A percentile compares a stretch with the other conserved stretches of the same genome.
phyloP scores from a whole-genome alignment of 2,888 invertebrate species.

The Brassicogethes aeneus region DNA sequence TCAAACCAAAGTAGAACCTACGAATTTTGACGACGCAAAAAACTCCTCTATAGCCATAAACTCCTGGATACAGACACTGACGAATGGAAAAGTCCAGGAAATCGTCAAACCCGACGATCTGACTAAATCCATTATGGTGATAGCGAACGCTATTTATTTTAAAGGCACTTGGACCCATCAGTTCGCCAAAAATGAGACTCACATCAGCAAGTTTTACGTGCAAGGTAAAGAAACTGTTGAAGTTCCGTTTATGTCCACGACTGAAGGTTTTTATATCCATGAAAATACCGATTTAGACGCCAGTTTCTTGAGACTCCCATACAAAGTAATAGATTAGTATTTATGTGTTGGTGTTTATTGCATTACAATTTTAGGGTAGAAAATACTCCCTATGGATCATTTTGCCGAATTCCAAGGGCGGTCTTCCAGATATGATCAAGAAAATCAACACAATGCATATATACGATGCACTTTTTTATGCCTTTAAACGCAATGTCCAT shows the following conservation, averaged over 20 bases:
- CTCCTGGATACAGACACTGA: conserved; percentile 67
- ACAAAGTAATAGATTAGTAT: conserved; percentile 44
- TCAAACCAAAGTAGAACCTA: conserved; percentile 52
- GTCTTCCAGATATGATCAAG: conserved; percentile 50
- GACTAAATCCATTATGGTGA: conserved; percentile 51
- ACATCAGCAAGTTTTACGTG: conserved; percentile 51
- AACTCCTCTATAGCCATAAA: conserved; percentile 60
- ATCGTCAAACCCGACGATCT: conserved; percentile 55
- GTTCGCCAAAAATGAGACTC: conserved; percentile 56
- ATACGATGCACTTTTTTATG: conserved; percentile 47
- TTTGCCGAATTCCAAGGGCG: conserved; percentile 56
- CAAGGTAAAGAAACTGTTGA: conserved; percentile 41
- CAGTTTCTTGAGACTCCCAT: conserved; percentile 65
- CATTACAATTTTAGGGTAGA: too few relatives aligned
- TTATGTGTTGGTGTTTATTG: conserved; percentile 9
- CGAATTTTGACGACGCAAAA: conserved; percentile 53
- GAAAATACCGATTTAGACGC: conserved; percentile 56
- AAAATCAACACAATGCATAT: conserved; percentile 48
- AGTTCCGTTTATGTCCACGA: conserved; percentile 61
- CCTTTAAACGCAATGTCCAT: conserved; percentile 51
- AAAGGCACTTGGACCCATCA: conserved; percentile 69
- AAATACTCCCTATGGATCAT: conserved; percentile 67
- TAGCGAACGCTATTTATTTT: conserved; percentile 71
- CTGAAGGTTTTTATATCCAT: conserved; percentile 53
- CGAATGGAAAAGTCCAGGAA: conserved; percentile 62